phyloP scores from a whole-genome alignment of 1,140 invertebrate genomes.

The Monochamus saltuarius region DNA sequence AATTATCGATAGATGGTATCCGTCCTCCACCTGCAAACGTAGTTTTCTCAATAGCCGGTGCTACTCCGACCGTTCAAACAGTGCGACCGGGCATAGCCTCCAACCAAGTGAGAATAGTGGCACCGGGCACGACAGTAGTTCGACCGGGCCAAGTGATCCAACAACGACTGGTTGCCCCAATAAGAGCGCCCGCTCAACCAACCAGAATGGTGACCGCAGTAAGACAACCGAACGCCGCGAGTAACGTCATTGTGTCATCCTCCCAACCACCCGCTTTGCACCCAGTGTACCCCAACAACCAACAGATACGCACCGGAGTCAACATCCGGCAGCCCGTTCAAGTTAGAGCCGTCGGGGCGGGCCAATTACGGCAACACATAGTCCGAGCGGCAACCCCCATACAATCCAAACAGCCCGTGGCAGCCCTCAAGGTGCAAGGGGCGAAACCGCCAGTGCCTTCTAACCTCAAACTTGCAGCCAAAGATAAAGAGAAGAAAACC shows the following conservation, averaged over 20 bases:
- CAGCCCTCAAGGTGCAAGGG: constrained; percentile 41
- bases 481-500: constrained; percentile 67
- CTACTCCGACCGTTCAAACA: constrained; percentile 52
- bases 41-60: constrained; percentile 57
- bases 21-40: constrained; percentile 77
- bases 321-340: constrained; percentile 42
- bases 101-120: constrained; percentile 60
- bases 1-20: constrained; percentile 94
- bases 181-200: constrained; percentile 30
- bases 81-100: constrained; percentile 46
- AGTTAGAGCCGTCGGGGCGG: constrained; percentile 29
- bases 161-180: constrained; percentile 54
- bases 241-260: constrained; percentile 42
- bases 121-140: constrained; percentile 54
- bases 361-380: constrained; percentile 31
- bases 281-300: constrained; percentile 46
- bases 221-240: constrained; percentile 39
- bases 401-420: constrained; percentile 23
- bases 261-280: constrained; percentile 51
- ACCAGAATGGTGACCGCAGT: constrained; percentile 49
- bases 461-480: constrained; percentile 51
- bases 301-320: constrained; percentile 1
- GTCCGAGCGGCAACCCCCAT: constrained; percentile 31
- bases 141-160: constrained; percentile 57
- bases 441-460: constrained; percentile 50